Conservation (phyloP, 2,888 invertebrate species). For the Sepiola atlantica region DNA sequence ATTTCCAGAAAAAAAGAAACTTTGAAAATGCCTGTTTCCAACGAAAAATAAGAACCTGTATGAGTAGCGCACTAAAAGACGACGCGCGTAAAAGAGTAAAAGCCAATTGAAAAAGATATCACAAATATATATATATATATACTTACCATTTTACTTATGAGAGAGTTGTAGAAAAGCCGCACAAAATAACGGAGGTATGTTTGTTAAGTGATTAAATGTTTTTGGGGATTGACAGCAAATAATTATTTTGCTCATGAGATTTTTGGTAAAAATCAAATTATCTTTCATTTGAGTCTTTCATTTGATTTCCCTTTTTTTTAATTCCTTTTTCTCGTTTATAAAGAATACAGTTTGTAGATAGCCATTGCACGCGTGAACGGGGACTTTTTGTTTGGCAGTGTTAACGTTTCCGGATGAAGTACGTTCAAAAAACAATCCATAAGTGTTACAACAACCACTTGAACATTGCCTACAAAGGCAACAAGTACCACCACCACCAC, state of each 20-base stretch:
- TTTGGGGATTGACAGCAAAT: background rate
- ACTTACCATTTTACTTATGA: background rate
- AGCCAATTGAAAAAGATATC: too few species aligned
- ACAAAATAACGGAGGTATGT: background rate
- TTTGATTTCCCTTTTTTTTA: background rate
- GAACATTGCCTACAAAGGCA: background rate
- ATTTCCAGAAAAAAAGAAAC: too few species aligned
- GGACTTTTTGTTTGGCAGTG: background rate
- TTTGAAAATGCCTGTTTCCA: too few species aligned
- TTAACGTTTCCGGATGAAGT: background rate
- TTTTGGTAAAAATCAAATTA: background rate
- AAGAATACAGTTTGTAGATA: background rate
- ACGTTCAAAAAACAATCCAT: slow-evolving; percentile 32
- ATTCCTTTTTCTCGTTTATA: background rate
- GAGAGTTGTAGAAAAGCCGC: background rate
- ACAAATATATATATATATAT: too few species aligned
- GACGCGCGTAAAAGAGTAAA: too few species aligned
- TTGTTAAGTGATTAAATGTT: background rate
- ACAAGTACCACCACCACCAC: background rate
- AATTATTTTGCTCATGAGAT: background rate
- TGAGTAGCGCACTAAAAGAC: too few species aligned
- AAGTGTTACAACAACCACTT: slow-evolving; percentile 1
- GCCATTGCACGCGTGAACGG: background rate
- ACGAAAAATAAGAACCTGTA: too few species aligned
- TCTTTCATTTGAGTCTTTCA: background rate